phyloP scores from a whole-genome alignment of 2,888 invertebrate species.

The Blastobasis lacticolella region DNA sequence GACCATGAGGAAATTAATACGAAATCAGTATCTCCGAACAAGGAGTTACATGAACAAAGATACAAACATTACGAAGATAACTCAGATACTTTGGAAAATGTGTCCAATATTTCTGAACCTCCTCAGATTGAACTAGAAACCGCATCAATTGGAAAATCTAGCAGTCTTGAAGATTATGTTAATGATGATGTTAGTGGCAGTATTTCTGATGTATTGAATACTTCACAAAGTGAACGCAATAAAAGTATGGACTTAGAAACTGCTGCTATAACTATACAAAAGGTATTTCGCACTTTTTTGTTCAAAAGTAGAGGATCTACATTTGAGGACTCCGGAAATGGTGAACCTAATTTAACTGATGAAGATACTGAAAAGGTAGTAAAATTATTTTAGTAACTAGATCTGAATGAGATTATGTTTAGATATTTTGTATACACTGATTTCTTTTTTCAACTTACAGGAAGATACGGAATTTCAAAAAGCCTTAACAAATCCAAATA shows the following conservation, averaged over 20 bases:
- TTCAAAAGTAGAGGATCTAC: slow-evolving; percentile 61
- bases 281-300: slow-evolving; percentile 68
- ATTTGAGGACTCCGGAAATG: slow-evolving; percentile 47
- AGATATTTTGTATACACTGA: background rate
- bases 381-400: background rate
- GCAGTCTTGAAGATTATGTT: slow-evolving; percentile 4
- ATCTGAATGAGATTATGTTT: background rate
- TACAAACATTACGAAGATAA: background rate
- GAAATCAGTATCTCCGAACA: background rate
- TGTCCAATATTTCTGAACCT: slow-evolving; percentile 2
- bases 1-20: background rate
- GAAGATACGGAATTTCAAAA: slow-evolving; percentile 31
- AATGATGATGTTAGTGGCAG: slow-evolving; percentile 3
- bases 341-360: slow-evolving; percentile 35
- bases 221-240: slow-evolving; percentile 9
- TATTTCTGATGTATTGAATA: background rate
- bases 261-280: slow-evolving; percentile 73
- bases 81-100: slow-evolving; percentile 5
- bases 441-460: slow-evolving; percentile 30
- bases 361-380: slow-evolving; percentile 39
- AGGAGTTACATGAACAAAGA: background rate
- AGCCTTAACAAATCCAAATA: slow-evolving; percentile 27
- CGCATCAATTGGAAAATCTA: slow-evolving; percentile 7
- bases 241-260: slow-evolving; percentile 63
- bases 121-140: slow-evolving; percentile 2